Evolutionary conservation across 1,140 invertebrate species (phyloP).

Genomic region (Saxidomus purpurata): DNA sequence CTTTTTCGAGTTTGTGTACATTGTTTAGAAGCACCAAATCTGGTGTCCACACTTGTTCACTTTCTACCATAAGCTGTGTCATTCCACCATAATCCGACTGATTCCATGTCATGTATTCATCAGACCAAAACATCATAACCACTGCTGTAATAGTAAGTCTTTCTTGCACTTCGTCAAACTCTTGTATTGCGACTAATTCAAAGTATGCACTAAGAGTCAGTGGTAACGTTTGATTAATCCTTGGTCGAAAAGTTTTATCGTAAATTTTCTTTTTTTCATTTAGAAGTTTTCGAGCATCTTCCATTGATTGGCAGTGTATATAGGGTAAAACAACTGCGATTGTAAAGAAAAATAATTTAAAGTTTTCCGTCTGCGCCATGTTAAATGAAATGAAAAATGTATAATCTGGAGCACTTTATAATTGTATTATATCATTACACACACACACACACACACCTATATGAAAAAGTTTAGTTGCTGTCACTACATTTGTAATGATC

Average conservation of each 20-base stretch:
- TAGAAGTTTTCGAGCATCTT: not conserved
- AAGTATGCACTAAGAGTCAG: not conserved
- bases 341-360: no score
- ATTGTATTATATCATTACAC: no score
- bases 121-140: not conserved
- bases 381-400: no score
- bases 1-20: not conserved
- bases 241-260: conserved; percentile 3
- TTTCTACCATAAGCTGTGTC: not conserved
- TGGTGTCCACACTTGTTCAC: conserved; percentile 23
- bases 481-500: no score
- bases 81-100: conserved; percentile 7
- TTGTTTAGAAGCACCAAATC: conserved; percentile 35
- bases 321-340: no score
- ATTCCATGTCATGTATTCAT: conserved; percentile 47
- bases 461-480: no score
- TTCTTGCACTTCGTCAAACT: conserved; percentile 49
- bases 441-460: no score
- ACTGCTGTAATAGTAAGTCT: not conserved
- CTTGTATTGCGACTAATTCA: conserved; percentile 40
- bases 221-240: not conserved
- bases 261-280: not conserved
- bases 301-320: conserved; percentile 74
- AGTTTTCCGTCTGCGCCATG: no score
- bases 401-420: no score